phyloP scores from a whole-genome alignment of 2,113 vertebrate genomes.

The Greenwoodochromis staneri region DNA sequence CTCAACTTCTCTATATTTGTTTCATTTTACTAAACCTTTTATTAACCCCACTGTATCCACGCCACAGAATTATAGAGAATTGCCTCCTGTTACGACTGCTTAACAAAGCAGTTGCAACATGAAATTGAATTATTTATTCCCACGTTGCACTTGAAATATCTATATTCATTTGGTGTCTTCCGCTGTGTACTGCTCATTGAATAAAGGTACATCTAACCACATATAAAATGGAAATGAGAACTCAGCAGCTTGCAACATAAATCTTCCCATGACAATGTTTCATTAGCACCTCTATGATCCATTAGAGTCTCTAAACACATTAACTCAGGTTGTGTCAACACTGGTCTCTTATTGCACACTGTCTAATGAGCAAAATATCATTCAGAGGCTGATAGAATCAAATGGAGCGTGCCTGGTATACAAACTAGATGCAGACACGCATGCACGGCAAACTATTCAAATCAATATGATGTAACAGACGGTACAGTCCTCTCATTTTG shows the following conservation, averaged over 20 bases:
- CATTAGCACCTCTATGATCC: slow-evolving; percentile 67
- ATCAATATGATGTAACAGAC: slow-evolving; percentile 17
- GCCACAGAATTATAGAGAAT: background rate
- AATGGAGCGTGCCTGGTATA: slow-evolving; percentile 39
- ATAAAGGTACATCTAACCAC: slow-evolving; percentile 40
- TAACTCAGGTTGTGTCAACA: slow-evolving; percentile 68
- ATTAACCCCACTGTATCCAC: background rate
- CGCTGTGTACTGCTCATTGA: slow-evolving; percentile 21
- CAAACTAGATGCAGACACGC: background rate
- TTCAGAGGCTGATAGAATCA: slow-evolving; percentile 54
- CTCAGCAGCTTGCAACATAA: slow-evolving; percentile 56
- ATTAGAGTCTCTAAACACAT: slow-evolving; percentile 73
- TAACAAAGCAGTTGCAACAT: background rate
- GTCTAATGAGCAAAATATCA: slow-evolving; percentile 66
- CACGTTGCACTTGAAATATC: background rate
- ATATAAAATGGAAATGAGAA: slow-evolving; percentile 58
- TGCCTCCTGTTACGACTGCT: background rate
- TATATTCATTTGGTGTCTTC: slow-evolving; percentile 2
- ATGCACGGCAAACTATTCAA: background rate
- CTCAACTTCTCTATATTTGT: background rate
- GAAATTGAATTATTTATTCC: slow-evolving; percentile 5
- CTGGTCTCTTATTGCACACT: slow-evolving; percentile 45
- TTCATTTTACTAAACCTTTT: background rate
- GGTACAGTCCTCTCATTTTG: background rate
- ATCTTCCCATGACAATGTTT: slow-evolving; percentile 67